Conservation (phyloP, 1,140 invertebrate genomes). For the Luehdorfia chinensis region DNA sequence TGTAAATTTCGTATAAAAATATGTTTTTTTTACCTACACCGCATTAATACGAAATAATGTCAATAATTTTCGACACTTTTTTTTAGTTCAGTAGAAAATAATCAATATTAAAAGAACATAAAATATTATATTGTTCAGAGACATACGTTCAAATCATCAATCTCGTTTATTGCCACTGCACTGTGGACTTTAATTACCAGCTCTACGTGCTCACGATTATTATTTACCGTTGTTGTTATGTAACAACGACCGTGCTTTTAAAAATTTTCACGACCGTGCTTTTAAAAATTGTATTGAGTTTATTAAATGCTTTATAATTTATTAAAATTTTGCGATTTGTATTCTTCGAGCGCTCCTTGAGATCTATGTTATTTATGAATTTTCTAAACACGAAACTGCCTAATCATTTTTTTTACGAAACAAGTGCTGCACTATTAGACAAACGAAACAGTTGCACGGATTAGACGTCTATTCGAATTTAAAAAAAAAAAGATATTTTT, state of each 20-base stretch:
- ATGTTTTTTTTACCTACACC: too few relatives aligned
- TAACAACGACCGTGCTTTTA: too few relatives aligned
- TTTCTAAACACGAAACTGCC: conserved; percentile 8
- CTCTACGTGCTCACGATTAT: conserved; percentile 3
- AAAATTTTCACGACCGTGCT: conserved; percentile 5
- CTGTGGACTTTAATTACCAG: conserved; percentile 32
- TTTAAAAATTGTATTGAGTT: conserved; percentile 1
- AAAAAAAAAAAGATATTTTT: too few relatives aligned
- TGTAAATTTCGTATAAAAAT: too few relatives aligned
- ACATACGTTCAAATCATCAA: neutral
- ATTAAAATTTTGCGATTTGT: conserved; percentile 3
- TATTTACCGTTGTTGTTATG: neutral
- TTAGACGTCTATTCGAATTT: too few relatives aligned
- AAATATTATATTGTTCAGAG: neutral
- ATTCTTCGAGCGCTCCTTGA: neutral
- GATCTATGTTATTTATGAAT: neutral
- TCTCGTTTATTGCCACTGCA: neutral
- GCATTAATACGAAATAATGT: too few relatives aligned
- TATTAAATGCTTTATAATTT: conserved; percentile 10
- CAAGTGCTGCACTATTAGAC: too few relatives aligned
- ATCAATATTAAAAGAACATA: neutral
- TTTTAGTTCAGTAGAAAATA: too few relatives aligned
- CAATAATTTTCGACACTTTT: too few relatives aligned
- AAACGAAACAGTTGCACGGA: too few relatives aligned
- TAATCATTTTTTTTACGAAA: too few relatives aligned